Conservation (phyloP, 2,113 vertebrate genomes). For the Fulica atra region DNA sequence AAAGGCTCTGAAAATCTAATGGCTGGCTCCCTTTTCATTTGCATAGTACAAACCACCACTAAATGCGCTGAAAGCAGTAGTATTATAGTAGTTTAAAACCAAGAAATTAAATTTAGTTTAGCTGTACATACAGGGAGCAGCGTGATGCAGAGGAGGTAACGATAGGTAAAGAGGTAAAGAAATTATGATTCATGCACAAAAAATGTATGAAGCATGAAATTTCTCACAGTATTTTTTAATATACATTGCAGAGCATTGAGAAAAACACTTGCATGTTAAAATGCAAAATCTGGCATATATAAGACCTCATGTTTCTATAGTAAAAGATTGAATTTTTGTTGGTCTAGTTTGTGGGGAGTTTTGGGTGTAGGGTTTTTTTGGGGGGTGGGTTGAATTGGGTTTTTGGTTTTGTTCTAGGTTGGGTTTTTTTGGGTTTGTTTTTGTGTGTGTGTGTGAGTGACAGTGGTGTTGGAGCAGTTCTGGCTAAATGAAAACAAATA, state of each 20-base stretch:
- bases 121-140: not conserved
- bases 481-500: not conserved
- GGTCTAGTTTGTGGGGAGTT: not conserved
- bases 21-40: not conserved
- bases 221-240: not conserved
- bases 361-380: not conserved
- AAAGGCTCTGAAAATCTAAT: not conserved
- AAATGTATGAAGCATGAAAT: not conserved
- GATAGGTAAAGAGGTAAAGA: not conserved
- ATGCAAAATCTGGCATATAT: not conserved
- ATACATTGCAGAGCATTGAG: not conserved
- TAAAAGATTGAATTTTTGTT: not conserved
- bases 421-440: no score
- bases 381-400: fast-evolving
- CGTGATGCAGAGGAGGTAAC: not conserved
- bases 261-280: not conserved
- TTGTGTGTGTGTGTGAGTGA: not conserved
- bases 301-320: not conserved
- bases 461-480: not conserved
- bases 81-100: not conserved
- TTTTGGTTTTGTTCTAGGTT: fast-evolving
- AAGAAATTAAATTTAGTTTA: not conserved
- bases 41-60: not conserved
- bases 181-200: not conserved
- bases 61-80: not conserved